Conservation (phyloP, 2,797 vertebrate genomes). For the Typhlichthys eigenmanni region DNA sequence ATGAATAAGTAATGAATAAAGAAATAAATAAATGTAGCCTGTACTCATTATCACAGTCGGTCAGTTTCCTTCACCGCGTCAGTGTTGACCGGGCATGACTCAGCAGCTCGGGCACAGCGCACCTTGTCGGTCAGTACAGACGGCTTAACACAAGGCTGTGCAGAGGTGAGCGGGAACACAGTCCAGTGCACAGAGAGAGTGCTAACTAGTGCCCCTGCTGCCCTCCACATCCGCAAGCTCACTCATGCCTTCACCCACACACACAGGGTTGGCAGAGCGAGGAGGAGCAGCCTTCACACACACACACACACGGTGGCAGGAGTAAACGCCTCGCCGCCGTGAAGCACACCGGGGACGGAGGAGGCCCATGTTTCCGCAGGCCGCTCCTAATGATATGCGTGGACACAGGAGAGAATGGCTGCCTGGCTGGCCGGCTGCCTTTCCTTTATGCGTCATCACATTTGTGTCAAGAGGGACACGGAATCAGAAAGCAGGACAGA, state of each 20-base stretch:
- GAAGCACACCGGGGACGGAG: conserved; percentile 46
- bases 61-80: conserved; percentile 24
- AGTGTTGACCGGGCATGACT: conserved; percentile 25
- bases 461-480: conserved; percentile 41
- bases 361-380: conserved; percentile 42
- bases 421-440: conserved; percentile 27
- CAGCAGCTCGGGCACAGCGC: neutral
- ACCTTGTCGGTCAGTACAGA: conserved; percentile 1
- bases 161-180: conserved; percentile 34
- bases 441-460: conserved; percentile 51
- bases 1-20: conserved; percentile 26
- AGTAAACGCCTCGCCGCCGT: conserved; percentile 63
- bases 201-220: conserved; percentile 47
- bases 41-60: conserved; percentile 19
- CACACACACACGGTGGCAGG: conserved; percentile 43
- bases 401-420: conserved; percentile 44
- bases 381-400: conserved; percentile 52
- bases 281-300: conserved; percentile 53
- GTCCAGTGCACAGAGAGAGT: conserved; percentile 45
- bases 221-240: conserved; percentile 27
- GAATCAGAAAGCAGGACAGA: conserved; percentile 28
- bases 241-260: conserved; percentile 38
- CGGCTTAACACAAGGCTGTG: conserved; percentile 31
- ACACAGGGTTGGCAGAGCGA: conserved; percentile 9
- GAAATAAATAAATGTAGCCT: neutral